Conservation (phyloP, 2,888 invertebrate species). For the Hyalella azteca region DNA sequence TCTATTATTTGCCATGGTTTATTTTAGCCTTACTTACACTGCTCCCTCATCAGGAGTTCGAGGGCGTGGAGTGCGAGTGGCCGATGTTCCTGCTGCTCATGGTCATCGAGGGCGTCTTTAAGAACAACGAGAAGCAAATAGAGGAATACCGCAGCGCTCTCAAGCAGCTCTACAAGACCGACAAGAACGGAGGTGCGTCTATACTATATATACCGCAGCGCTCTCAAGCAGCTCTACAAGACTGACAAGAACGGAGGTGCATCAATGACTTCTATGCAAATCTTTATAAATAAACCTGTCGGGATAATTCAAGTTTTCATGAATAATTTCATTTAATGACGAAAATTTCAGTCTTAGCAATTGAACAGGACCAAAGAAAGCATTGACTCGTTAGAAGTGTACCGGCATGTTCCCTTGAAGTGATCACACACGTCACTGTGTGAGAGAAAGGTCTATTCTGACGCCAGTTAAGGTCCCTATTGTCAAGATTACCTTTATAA, state of each 20-base stretch:
- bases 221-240: conserved; percentile 80
- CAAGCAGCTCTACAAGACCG: conserved; percentile 79
- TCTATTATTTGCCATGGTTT: background rate
- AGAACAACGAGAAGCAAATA: conserved; percentile 85
- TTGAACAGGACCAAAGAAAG: no score
- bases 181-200: conserved; percentile 76
- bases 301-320: no score
- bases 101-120: conserved; percentile 94
- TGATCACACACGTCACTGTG: no score
- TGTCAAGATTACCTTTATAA: no score
- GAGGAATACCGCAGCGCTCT: conserved; percentile 87
- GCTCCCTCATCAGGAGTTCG: conserved; percentile 75
- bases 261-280: no score
- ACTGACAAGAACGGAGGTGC: conserved; percentile 83
- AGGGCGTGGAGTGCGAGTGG: conserved; percentile 97
- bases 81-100: conserved; percentile 94
- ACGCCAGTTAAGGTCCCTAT: no score
- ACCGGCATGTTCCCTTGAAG: no score
- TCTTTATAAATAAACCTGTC: no score
- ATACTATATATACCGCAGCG: conserved; percentile 84
- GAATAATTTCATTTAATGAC: no score
- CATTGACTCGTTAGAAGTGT: no score
- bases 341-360: no score
- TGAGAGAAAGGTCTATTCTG: no score
- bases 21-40: background rate